Base-by-base conservation (phyloP, 2,113 vertebrate species). In the Mesocricetus auratus region DNA sequence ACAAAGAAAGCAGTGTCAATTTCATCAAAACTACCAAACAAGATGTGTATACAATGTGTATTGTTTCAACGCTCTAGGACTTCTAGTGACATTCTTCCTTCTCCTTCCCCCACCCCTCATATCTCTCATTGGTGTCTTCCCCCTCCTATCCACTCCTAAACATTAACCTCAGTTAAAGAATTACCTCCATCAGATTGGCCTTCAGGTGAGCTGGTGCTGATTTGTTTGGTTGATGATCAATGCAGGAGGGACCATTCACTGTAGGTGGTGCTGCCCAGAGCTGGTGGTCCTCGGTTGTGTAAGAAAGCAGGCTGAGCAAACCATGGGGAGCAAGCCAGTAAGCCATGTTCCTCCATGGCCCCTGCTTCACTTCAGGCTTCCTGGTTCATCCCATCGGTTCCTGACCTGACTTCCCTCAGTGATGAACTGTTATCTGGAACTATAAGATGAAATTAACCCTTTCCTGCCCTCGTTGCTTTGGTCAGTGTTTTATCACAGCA, bases 11-110 rank as follows among this genome's bases (percentile, higher is more conserved):
- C 36, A 60, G 26, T 11, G 19, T 45, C 36, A 26, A 2, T 31
- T 39, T 68, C 29, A 89, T 7, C n/a, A 33, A 15, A 69, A 31
- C 16, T 21, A 77, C 26, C 31, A 81, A 60, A 22, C 56, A 87
- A 94, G 66, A 81, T 92, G 64, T 82, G n/a, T 39, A 47, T 60
- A 60, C 89, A 94, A 87, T 31, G 26, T 33, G 17, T 62, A 47
- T 50, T 92, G 29, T 77, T 89, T 77, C 39, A 83, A 66, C 45
- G 58, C 36, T 11, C 74, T n/a, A 50, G n/a, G 69, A 93, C 53
- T 53, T 87, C 17, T 50, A 64, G 5, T 12, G 33, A 66, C 22
- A 10, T 29, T 42, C 66, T 60, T 19, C 33, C 33, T 11, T 15
- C 29, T 10, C 19, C 5, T 17, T 12, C 31, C 19, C 9, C 45